Evolutionary conservation across 1,140 invertebrate genomes (phyloP).

Genomic region (Ridgeia piscesae): DNA sequence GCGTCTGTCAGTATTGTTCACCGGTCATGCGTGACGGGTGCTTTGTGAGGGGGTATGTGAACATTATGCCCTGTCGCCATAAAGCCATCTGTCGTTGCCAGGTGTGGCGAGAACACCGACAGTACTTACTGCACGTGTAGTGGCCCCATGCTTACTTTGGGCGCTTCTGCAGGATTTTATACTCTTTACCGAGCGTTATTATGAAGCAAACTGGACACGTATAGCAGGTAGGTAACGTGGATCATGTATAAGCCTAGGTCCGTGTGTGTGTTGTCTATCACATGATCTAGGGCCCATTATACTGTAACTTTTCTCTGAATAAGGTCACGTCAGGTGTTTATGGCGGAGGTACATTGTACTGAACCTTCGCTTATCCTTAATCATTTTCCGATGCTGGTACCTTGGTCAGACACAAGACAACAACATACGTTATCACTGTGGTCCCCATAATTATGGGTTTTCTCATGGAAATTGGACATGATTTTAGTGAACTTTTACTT

Average conservation of each 20-base stretch:
- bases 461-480: too few relatives aligned
- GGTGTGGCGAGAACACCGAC: neutral
- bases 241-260: neutral
- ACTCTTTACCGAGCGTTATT: neutral
- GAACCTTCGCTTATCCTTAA: too few relatives aligned
- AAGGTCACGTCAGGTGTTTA: neutral
- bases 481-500: neutral
- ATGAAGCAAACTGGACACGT: neutral
- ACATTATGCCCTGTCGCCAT: neutral
- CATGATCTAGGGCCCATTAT: neutral
- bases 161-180: too few relatives aligned
- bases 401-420: too few relatives aligned
- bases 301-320: neutral
- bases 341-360: neutral
- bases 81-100: neutral
- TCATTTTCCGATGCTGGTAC: too few relatives aligned
- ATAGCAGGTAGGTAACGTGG: neutral
- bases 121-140: neutral
- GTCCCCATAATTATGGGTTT: too few relatives aligned
- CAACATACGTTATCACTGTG: too few relatives aligned
- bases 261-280: too few relatives aligned
- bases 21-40: neutral
- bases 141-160: neutral
- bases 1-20: neutral
- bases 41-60: neutral